phyloP scores from a whole-genome alignment of 2,797 vertebrate genomes.

The Acestrorhynchus altus region DNA sequence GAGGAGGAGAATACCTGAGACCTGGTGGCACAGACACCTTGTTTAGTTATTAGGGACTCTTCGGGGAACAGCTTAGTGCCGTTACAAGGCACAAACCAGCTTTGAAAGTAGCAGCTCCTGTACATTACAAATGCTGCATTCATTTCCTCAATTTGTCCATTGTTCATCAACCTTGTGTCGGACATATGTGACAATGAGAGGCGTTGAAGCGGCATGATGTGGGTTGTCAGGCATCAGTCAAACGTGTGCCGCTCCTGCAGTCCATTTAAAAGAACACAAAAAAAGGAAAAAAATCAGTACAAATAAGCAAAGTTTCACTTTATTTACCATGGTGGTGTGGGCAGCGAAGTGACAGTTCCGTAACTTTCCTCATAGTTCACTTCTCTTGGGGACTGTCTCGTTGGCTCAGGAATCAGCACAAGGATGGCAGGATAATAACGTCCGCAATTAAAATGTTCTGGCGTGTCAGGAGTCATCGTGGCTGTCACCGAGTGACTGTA shows the following conservation, averaged over 20 bases:
- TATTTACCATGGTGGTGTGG: conserved; percentile 35
- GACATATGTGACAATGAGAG: conserved; percentile 41
- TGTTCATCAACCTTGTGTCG: conserved; percentile 47
- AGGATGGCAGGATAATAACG: conserved; percentile 58
- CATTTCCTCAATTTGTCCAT: conserved; percentile 43
- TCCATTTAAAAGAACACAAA: conserved; percentile 22
- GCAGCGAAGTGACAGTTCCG: conserved; percentile 30
- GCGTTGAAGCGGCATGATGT: conserved; percentile 14
- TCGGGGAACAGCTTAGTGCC: not conserved
- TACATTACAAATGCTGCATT: conserved; percentile 26
- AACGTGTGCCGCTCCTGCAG: conserved; percentile 32
- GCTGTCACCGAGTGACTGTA: conserved; percentile 57
- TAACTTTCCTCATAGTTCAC: conserved; percentile 45
- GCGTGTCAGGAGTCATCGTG: conserved; percentile 61
- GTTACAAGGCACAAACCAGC: conserved; percentile 18
- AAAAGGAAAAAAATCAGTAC: not conserved
- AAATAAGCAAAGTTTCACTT: conserved; percentile 39
- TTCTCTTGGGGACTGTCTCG: conserved; percentile 44
- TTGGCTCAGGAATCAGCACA: conserved; percentile 45
- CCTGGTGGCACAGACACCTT: conserved; percentile 25
- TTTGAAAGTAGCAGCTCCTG: not conserved
- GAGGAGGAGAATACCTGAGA: conserved; percentile 51
- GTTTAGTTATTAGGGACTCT: conserved; percentile 31
- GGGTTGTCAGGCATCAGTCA: conserved; percentile 50
- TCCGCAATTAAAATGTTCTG: conserved; percentile 64